Evolutionary conservation across 1,140 invertebrate species (phyloP).

Genomic region (Drosophila suzukii): DNA sequence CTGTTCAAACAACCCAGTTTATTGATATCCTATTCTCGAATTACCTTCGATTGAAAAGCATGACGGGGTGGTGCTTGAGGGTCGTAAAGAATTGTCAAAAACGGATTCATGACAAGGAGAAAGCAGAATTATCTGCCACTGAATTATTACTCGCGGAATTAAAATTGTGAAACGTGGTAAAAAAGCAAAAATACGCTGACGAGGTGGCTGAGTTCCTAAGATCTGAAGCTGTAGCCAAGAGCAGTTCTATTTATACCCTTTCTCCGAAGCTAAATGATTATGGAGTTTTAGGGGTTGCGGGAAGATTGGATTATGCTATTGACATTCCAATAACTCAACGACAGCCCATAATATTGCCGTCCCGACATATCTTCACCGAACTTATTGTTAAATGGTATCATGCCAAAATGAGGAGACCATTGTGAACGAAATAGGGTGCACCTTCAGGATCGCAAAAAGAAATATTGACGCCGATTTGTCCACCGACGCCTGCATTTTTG

Average conservation of each 20-base stretch:
- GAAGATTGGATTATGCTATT: neutral
- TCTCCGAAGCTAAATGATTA: neutral
- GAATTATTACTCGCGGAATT: too few species aligned
- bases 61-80: neutral
- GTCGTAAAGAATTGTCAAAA: neutral
- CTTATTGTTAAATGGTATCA: neutral
- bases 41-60: neutral
- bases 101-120: too few species aligned
- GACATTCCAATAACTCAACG: neutral
- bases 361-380: neutral
- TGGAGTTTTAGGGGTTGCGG: neutral
- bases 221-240: neutral
- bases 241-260: neutral
- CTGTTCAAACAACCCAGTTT: neutral
- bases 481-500: too few species aligned
- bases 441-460: too few species aligned
- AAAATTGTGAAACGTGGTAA: too few species aligned
- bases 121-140: too few species aligned
- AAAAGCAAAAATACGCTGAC: too few species aligned
- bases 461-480: too few species aligned
- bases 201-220: neutral
- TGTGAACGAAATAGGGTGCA: too few species aligned
- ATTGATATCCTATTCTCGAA: neutral
- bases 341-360: neutral
- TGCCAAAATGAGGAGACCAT: too few species aligned